These are phyloP conservation scores for Anneissia japonica DNA, from an alignment of 35 echinoderm and acorn worm genomes.

Conservation along the genomic window DNA sequence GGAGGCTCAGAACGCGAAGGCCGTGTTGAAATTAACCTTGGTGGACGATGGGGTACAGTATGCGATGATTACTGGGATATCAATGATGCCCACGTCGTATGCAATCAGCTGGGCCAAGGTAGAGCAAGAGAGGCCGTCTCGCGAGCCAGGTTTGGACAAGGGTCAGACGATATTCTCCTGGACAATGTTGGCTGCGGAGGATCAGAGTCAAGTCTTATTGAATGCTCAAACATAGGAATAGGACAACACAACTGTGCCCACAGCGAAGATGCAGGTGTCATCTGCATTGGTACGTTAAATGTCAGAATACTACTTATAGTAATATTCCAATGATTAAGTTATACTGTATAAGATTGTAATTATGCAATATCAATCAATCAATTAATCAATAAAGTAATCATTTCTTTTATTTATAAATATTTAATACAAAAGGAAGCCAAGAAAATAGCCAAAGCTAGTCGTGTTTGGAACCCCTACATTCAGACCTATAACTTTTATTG, in stretches of 20 bases:
- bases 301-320: too few species aligned
- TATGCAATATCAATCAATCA: too few species aligned
- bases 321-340: too few species aligned
- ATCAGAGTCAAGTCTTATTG: not conserved
- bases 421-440: too few species aligned
- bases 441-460: too few species aligned
- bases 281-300: not conserved
- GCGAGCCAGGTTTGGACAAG: not conserved
- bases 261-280: not conserved
- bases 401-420: too few species aligned
- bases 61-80: slow-evolving; percentile 5
- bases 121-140: not conserved
- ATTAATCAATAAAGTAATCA: too few species aligned
- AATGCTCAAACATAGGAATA: not conserved
- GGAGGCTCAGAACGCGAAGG: not conserved
- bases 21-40: not conserved
- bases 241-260: not conserved
- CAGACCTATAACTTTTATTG: too few species aligned
- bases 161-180: not conserved
- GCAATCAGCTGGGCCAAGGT: not conserved
- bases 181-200: not conserved
- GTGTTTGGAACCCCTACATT: too few species aligned
- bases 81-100: not conserved
- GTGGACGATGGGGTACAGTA: not conserved
- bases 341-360: too few species aligned